A percentile compares a stretch with the other conserved stretches of the same genome.
Evolutionary conservation across 2,113 vertebrate species (phyloP).

Genomic region (Anas platyrhynchos): DNA sequence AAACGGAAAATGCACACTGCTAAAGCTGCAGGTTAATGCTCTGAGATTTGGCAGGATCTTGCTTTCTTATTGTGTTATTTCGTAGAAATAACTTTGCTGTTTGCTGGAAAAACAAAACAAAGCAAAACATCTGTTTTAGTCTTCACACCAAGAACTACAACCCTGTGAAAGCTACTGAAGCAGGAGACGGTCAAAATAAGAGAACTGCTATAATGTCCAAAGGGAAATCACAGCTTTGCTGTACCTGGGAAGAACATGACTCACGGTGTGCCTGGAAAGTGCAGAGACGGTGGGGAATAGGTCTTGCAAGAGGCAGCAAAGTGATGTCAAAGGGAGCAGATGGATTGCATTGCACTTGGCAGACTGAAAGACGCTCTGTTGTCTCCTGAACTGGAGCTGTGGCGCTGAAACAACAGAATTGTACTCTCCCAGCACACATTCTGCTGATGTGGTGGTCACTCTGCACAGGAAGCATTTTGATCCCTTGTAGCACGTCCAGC

Average conservation of each 20-base stretch:
- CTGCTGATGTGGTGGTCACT: background rate
- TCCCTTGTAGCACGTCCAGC: background rate
- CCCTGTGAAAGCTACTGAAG: conserved; percentile 31
- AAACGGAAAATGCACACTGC: background rate
- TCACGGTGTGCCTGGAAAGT: background rate
- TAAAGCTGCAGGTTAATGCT: background rate
- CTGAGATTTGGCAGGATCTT: conserved; percentile 3
- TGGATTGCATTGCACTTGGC: background rate
- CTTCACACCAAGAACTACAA: background rate
- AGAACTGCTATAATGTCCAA: background rate
- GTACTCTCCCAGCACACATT: background rate
- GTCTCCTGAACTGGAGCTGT: background rate
- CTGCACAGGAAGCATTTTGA: background rate
- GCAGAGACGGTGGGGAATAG: background rate
- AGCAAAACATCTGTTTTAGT: conserved; percentile 52
- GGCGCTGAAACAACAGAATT: background rate
- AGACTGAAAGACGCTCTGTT: conserved; percentile 4
- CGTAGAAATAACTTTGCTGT: conserved; percentile 3
- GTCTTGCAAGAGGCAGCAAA: background rate
- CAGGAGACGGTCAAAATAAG: background rate
- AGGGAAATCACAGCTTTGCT: background rate
- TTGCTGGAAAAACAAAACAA: background rate
- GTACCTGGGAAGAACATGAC: conserved; percentile 50
- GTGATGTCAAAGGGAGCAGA: background rate
- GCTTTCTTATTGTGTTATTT: background rate